Conservation (phyloP, 2,888 invertebrate genomes). For the Leucoptera coffeella region DNA sequence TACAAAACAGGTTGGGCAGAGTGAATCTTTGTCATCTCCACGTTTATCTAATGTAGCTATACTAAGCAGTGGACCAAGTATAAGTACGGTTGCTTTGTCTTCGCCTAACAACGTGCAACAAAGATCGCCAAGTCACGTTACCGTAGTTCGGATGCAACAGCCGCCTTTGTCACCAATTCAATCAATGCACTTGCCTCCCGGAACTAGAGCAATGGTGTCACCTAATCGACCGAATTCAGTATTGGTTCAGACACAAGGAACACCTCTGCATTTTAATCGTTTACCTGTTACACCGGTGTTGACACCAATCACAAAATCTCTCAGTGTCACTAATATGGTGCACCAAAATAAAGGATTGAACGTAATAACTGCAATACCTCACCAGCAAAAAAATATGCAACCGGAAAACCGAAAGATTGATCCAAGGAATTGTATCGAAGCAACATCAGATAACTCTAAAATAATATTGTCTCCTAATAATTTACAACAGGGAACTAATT, state of each 20-base stretch:
- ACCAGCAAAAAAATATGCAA: slow-evolving; percentile 31
- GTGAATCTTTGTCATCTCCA: slow-evolving; percentile 28
- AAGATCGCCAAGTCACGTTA: slow-evolving; percentile 40
- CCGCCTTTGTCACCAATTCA: slow-evolving; percentile 40
- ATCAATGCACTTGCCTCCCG: slow-evolving; percentile 30
- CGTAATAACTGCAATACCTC: slow-evolving; percentile 16
- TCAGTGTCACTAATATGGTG: slow-evolving; percentile 38
- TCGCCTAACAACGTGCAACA: slow-evolving; percentile 32
- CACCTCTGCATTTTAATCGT: slow-evolving; percentile 43
- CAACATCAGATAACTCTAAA: slow-evolving; percentile 23
- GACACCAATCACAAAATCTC: slow-evolving; percentile 50
- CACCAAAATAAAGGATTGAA: slow-evolving; percentile 26
- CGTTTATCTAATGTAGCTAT: slow-evolving; percentile 33
- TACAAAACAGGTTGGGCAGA: slow-evolving; percentile 26
- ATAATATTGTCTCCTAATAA: slow-evolving; percentile 33
- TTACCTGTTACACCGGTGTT: slow-evolving; percentile 55
- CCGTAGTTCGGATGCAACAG: slow-evolving; percentile 46
- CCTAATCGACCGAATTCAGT: slow-evolving; percentile 40
- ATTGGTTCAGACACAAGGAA: slow-evolving; percentile 36
- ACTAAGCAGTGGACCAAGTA: slow-evolving; percentile 26
- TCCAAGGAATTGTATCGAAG: slow-evolving; percentile 15
- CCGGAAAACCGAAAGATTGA: slow-evolving; percentile 25
- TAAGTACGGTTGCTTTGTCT: slow-evolving; percentile 23
- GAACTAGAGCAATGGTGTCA: slow-evolving; percentile 31
- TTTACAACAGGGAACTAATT: slow-evolving; percentile 24